These are phyloP conservation scores for Porites australiensis DNA, from an alignment of 64 coral and sea anemone species.

Conservation along the genomic window DNA sequence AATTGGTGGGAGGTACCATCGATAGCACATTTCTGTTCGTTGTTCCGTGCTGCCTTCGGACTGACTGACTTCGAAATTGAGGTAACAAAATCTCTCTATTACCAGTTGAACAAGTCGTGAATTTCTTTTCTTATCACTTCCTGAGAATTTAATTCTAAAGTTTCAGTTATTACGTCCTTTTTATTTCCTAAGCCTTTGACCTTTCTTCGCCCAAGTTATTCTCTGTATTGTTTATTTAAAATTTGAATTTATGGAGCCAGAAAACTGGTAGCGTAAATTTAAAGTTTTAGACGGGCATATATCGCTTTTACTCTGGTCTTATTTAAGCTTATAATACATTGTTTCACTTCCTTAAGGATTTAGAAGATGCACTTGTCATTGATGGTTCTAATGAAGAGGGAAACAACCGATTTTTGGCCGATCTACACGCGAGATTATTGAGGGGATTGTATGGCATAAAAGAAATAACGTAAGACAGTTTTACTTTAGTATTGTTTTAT, in stretches of 20 bases:
- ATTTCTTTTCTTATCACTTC: conserved; percentile 29
- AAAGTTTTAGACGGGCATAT: conserved; percentile 32
- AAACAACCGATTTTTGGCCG: conserved; percentile 92
- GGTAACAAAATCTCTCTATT: conserved; percentile 66
- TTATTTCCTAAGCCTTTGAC: conserved; percentile 58
- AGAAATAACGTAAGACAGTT: conserved; percentile 90
- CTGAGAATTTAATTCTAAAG: conserved; percentile 33
- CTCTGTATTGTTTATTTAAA: conserved; percentile 39
- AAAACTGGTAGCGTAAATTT: conserved; percentile 34
- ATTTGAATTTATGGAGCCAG: conserved; percentile 22
- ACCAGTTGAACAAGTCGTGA: conserved; percentile 6
- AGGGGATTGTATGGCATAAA: conserved; percentile 92
- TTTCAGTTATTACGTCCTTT: conserved; percentile 27
- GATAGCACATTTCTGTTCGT: conserved; percentile 99
- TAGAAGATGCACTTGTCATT: conserved; percentile 93
- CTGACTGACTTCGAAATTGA: conserved; percentile 99
- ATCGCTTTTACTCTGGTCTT: conserved; percentile 23
- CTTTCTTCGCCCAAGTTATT: conserved; percentile 61
- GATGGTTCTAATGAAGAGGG: conserved; percentile 89
- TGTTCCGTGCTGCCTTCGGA: conserved; percentile 97
- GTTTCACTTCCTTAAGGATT: conserved; percentile 82
- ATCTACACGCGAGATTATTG: conserved; percentile 92
- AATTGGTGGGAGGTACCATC: conserved; percentile 99
- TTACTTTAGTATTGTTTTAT: conserved; percentile 45
- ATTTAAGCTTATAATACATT: conserved; percentile 64